Base-by-base conservation (phyloP, 2,888 invertebrate species). In the Parnassius apollo region DNA sequence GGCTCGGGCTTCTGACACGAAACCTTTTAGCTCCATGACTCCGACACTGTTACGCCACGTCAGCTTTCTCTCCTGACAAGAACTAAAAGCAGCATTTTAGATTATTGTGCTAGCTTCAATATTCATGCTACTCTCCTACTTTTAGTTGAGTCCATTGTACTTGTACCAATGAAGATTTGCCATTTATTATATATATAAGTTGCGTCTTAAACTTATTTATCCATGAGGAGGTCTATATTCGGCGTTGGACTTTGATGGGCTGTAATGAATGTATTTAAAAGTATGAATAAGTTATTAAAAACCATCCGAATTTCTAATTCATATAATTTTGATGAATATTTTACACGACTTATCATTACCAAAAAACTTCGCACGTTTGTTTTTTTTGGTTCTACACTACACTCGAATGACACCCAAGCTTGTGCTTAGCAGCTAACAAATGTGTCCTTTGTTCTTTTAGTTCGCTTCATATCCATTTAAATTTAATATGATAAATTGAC, bases 11-110 rank as follows among this genome's bases (percentile, higher is more conserved):
- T 72, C 76, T 82, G 85, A 82, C 86, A 83, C 85, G 85, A 85
- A 85, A 85, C 85, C 85, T 86, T 83, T 84, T 79, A 83, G 80
- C 81, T 82, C 73, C 75, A 77, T 75, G 75, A 74, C 76, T 75
- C 67, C 74, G 75, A 66, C 66, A 70, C 66, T 67, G 73, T 87
- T 85, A 78, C 86, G 81, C 85, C 82, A 85, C 83, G 79, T 68
- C 80, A 77, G 83, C 89, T 89, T 88, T 89, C 88, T 86, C 86
- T 79, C 61, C 70, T 75, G 71, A 74, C 72, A 73, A 71, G 71
- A 75, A 68, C 67, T 68, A 70, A 70, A 80, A 77, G 76, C 71
- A 75, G 73, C 71, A 71, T 72, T 76, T 75, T 71, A 58, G 66
- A 67, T 69, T 74, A 69, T 68, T 70, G 66, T 66, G 53, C 64